Conservation (phyloP, 2,797 vertebrate genomes). For the Diplodus puntazzo region DNA sequence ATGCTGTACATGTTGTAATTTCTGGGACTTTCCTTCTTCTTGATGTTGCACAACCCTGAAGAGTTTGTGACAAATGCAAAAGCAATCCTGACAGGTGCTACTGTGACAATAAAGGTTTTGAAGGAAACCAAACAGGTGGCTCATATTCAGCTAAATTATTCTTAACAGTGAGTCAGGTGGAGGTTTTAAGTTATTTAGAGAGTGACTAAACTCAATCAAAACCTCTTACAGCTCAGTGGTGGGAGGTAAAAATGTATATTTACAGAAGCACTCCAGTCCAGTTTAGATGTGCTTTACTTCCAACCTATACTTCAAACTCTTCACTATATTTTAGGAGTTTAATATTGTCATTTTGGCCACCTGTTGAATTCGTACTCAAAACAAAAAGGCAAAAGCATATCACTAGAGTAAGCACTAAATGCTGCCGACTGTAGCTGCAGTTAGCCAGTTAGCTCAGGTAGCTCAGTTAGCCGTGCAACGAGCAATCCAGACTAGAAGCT, state of each 20-base stretch:
- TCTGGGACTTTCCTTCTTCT: slow-evolving; percentile 17
- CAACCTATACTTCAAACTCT: not conserved
- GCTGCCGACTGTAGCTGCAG: too few relatives aligned
- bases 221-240: not conserved
- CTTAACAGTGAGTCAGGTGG: not conserved
- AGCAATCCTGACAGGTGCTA: not conserved
- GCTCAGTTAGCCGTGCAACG: too few relatives aligned
- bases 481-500: too few relatives aligned
- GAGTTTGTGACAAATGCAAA: not conserved
- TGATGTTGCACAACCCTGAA: not conserved
- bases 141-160: not conserved
- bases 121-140: not conserved
- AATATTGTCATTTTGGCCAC: not conserved
- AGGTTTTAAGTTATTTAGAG: not conserved
- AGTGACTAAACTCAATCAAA: not conserved
- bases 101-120: not conserved
- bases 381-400: too few relatives aligned
- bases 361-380: too few relatives aligned
- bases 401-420: too few relatives aligned
- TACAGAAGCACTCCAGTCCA: not conserved
- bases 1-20: not conserved
- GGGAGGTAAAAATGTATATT: not conserved
- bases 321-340: not conserved
- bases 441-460: too few relatives aligned
- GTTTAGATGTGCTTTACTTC: not conserved